Base-by-base conservation (phyloP, 2,888 invertebrate species). In the Orchesella flavescens region DNA sequence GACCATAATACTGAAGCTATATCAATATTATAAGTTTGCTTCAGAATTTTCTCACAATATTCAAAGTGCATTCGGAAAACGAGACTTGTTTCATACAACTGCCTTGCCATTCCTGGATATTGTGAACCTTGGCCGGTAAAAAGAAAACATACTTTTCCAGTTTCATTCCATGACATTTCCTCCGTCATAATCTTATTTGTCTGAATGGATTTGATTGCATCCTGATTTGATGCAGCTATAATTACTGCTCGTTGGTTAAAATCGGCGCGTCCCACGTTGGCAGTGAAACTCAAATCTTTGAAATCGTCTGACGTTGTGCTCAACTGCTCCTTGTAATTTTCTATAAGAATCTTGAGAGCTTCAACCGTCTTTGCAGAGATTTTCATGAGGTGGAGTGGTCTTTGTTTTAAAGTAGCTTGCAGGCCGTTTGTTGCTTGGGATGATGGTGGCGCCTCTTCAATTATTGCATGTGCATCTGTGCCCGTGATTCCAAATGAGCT, bases 91-190 rank as follows among this genome's bases (percentile, higher is more conserved):
- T 74, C 65, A 19, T 85, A 85, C 0, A 86, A 66, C 21, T 68
- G 21, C 19, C 80, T 69, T 0, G 80, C 84, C 86, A 86, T 86
- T 10, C 83, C 84, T n/a, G 65, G 72, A 43, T 84, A 86, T 24
- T 86, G 86, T 3, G 82, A 80, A 5, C 86, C 82, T 72, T 84
- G 80, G 9, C 75, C 75, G 12, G 80, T 79, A 46, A 85, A 85
- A 9, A 84, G 81, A 46, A 86, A 86, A 49, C 81, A 82, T 7
- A 84, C 43, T 44, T 84, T 86, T 23, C 72, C 63, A 9, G 61
- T 13, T 15, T 65, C 19, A 2, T 63, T 53, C 1, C 23, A 59
- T 12, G 69, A 15, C 10, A 46, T 19, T 57, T 71, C 77, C 34
- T 65, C 9, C 13, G 23, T 55, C 17, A 65, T 0, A 10, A 72